Conservation (phyloP, 1,140 invertebrate genomes). For the Drosophila auraria region DNA sequence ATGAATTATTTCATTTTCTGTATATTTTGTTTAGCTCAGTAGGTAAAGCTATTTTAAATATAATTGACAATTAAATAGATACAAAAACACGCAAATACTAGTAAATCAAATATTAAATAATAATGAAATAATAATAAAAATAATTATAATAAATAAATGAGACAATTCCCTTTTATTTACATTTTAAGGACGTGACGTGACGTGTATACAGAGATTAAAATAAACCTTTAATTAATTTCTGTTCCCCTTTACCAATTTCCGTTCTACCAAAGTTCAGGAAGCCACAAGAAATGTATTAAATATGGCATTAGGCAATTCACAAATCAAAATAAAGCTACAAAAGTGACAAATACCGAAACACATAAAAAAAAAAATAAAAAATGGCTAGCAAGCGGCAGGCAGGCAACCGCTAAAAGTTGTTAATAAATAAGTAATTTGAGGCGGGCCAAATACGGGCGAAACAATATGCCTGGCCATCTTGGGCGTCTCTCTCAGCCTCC, state of each 20-base stretch:
- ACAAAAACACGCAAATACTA: no score
- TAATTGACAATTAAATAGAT: no score
- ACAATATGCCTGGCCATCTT: slow-evolving; percentile 75
- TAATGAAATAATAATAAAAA: no score
- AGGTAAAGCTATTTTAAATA: no score
- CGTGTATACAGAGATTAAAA: no score
- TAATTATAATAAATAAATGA: no score
- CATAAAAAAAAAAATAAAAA: slow-evolving; percentile 9
- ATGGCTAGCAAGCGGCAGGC: not conserved
- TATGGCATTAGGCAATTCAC: slow-evolving; percentile 9
- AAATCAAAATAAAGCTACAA: slow-evolving; percentile 27
- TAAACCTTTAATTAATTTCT: not conserved
- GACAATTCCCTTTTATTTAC: no score
- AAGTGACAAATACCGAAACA: slow-evolving; percentile 25
- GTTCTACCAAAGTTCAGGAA: not conserved
- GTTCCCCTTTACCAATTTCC: not conserved
- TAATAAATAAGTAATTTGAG: slow-evolving; percentile 80
- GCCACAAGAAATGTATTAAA: not conserved
- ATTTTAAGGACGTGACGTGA: no score
- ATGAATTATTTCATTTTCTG: no score
- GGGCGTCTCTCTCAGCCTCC: slow-evolving; percentile 17
- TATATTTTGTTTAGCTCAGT: no score
- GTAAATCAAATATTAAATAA: no score
- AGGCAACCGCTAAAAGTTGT: slow-evolving; percentile 47
- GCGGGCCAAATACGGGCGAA: slow-evolving; percentile 62